A percentile compares a stretch with the other conserved stretches of the same genome.
Evolutionary conservation across 2,888 invertebrate species (phyloP).

Genomic region (Prosapia bicincta): DNA sequence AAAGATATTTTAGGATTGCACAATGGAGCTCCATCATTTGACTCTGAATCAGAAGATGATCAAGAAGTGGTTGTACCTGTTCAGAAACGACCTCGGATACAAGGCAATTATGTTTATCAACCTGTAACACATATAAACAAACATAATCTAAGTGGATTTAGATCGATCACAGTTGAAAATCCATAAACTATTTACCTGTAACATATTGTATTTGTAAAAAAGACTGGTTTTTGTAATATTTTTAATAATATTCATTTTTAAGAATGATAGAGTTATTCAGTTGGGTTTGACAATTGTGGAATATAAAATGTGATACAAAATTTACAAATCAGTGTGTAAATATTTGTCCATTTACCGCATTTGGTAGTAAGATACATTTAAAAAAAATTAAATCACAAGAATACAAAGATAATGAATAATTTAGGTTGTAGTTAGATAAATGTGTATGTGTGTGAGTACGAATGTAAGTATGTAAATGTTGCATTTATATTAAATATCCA

Average conservation of each 20-base stretch:
- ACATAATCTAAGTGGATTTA: constrained; percentile 17
- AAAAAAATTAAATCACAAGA: not conserved
- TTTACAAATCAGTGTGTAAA: not conserved
- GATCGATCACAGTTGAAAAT: constrained; percentile 8
- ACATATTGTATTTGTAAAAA: not conserved
- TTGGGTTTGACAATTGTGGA: not conserved
- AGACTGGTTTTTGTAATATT: not conserved
- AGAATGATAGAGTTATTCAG: not conserved
- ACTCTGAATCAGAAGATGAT: constrained; percentile 9
- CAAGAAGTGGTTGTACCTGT: constrained; percentile 10
- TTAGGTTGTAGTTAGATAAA: not conserved
- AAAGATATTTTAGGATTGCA: constrained; percentile 34
- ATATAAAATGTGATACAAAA: not conserved
- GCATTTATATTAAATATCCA: not conserved
- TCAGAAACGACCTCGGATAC: constrained; percentile 30
- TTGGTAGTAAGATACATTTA: not conserved
- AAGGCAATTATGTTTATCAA: constrained; percentile 39
- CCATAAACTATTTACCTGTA: not conserved
- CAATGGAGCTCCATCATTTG: constrained; percentile 9
- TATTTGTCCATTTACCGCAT: not conserved
- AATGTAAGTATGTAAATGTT: not conserved
- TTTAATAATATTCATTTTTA: not conserved
- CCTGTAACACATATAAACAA: constrained; percentile 29
- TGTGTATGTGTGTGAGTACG: not conserved
- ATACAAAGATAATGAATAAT: not conserved